Evolutionary conservation across 2,113 vertebrate species (phyloP).

Genomic region (Phrynocephalus versicolor): DNA sequence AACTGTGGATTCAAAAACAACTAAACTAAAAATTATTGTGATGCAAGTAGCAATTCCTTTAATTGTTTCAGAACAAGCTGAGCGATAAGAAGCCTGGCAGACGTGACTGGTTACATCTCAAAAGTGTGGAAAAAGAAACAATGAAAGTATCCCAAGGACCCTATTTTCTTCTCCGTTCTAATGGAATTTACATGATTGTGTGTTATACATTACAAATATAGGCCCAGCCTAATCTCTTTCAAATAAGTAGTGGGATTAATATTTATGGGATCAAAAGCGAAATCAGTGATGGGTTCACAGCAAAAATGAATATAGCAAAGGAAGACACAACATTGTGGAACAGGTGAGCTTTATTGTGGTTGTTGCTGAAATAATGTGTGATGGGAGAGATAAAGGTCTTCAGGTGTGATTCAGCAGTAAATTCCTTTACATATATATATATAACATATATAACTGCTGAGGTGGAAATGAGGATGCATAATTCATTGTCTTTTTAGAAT

Average conservation of each 20-base stretch:
- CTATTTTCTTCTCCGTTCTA: neutral
- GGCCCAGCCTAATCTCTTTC: neutral
- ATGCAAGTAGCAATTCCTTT: neutral
- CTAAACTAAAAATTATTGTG: neutral
- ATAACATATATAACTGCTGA: neutral
- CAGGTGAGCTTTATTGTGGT: neutral
- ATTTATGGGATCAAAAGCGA: neutral
- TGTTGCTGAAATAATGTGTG: neutral
- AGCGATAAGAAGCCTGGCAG: neutral
- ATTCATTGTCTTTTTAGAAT: neutral
- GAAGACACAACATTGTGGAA: neutral
- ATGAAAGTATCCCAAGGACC: neutral
- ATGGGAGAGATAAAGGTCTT: neutral
- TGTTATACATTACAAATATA: neutral
- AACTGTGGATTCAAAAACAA: neutral
- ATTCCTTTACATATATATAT: neutral
- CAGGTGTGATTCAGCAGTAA: neutral
- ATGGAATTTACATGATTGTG: neutral
- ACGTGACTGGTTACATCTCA: neutral
- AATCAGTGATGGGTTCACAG: too few relatives aligned
- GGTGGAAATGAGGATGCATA: neutral
- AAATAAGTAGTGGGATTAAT: neutral
- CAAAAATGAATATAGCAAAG: neutral
- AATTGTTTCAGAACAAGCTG: conserved; percentile 2
- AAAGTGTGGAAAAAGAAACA: neutral